Conservation (phyloP, 2,888 invertebrate species). For the Brachyopa scutellaris region DNA sequence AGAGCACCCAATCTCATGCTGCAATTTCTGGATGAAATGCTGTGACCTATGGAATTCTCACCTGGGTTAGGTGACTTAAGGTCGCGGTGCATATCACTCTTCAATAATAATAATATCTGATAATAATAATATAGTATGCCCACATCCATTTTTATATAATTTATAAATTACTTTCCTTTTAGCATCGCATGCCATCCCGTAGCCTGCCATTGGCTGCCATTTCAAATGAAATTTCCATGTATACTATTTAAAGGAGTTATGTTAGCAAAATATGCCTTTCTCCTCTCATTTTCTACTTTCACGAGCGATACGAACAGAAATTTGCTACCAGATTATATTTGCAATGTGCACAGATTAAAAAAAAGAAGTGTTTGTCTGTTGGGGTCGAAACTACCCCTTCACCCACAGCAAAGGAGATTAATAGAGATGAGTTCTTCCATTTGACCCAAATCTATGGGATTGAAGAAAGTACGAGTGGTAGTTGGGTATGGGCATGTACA, state of each 20-base stretch:
- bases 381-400: neutral
- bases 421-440: conserved; percentile 44
- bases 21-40: no score
- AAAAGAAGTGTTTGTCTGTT: conserved; percentile 36
- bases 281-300: conserved; percentile 4
- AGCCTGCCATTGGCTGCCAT: conserved; percentile 3
- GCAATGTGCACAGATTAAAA: conserved; percentile 45
- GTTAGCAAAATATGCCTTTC: conserved; percentile 44
- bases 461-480: conserved; percentile 24
- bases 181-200: conserved; percentile 5
- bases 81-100: no score
- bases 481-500: neutral
- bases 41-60: no score
- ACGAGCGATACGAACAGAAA: conserved; percentile 28
- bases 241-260: conserved; percentile 44
- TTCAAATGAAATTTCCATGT: conserved; percentile 38
- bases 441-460: conserved; percentile 56
- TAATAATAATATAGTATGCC: no score
- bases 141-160: no score
- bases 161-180: conserved; percentile 47
- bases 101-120: no score
- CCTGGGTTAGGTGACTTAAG: no score
- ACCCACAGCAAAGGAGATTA: conserved; percentile 45
- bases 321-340: conserved; percentile 45
- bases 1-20: no score